phyloP scores from a whole-genome alignment of 1,140 invertebrate species.

The Aplysia californica region DNA sequence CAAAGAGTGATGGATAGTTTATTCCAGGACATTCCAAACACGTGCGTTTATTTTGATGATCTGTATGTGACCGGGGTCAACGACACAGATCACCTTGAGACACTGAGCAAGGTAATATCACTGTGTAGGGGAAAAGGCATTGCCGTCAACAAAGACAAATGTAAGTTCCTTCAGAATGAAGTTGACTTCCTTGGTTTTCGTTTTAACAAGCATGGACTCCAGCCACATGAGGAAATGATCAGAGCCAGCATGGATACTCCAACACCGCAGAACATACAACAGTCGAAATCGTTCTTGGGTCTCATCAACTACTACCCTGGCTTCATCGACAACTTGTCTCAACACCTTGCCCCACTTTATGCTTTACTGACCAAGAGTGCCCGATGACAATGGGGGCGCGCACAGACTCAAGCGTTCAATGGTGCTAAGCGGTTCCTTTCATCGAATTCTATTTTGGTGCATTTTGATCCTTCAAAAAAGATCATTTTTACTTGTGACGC shows the following conservation, averaged over 20 bases:
- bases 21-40: slow-evolving; percentile 33
- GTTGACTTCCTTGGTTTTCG: slow-evolving; percentile 59
- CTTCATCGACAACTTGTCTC: not conserved
- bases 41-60: slow-evolving; percentile 23
- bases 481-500: not conserved
- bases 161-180: slow-evolving; percentile 43
- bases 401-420: not conserved
- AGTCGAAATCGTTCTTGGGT: not conserved
- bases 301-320: not conserved
- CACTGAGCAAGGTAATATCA: not conserved
- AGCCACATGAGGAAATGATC: slow-evolving; percentile 33
- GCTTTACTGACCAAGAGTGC: not conserved
- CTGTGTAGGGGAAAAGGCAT: slow-evolving; percentile 52
- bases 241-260: not conserved
- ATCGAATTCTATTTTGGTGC: not conserved
- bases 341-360: not conserved
- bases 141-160: slow-evolving; percentile 66
- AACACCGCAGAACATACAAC: not conserved
- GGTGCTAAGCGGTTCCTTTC: not conserved
- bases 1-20: too few relatives aligned
- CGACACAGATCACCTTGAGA: not conserved
- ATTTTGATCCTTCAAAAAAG: not conserved
- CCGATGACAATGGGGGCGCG: not conserved
- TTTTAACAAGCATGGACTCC: slow-evolving; percentile 45
- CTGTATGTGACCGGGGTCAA: slow-evolving; percentile 36